Base-by-base conservation (phyloP, 1,140 invertebrate genomes). In the Goniozus legneri region DNA sequence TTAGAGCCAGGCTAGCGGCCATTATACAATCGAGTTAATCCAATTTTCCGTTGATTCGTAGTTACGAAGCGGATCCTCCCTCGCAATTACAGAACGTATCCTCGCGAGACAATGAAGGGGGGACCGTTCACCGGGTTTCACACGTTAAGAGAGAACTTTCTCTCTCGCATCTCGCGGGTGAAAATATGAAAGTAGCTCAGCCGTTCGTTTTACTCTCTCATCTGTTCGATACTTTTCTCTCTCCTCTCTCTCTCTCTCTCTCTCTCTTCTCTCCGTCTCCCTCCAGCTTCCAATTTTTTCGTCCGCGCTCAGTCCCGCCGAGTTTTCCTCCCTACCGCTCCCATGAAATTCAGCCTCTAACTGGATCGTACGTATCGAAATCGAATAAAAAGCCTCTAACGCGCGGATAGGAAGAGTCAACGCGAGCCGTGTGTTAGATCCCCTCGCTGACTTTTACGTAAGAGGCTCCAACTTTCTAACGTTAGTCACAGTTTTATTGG, bases 151-250 rank as follows among this genome's bases (percentile, higher is more conserved):
- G 39, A 64, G 62, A 67, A 76, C 73, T 76, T 76, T 76, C 73
- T 74, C 73, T 50, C 46, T n/a, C n/a, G 49, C 48, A 51, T 61
- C 58, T 53, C 52, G 47, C 62, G 62, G 64, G 73, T 72, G 73
- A 76, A 76, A 76, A 76, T 75, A 76, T 76, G 73, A 75, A 76
- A 76, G 73, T 74, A 69, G 68, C 71, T 69, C 65, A 60, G 44
- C 49, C 40, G 51, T 55, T 49, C 61, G 56, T 10, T 62, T 59
- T 47, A 51, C 55, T 58, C 62, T 64, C 47, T 61, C 46, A 30
- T n/a, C n/a, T n/a, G n/a, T n/a, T n/a, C n/a, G n/a, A n/a, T n/a
- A 27, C 4, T 10, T 10, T 27, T 27, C 42, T 50, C 38, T 50
- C 31, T 47, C 35, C 4, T 61, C 44, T 62, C 58, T 57, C 42